phyloP scores from a whole-genome alignment of 2,888 invertebrate species.

The Rosalia funebris region DNA sequence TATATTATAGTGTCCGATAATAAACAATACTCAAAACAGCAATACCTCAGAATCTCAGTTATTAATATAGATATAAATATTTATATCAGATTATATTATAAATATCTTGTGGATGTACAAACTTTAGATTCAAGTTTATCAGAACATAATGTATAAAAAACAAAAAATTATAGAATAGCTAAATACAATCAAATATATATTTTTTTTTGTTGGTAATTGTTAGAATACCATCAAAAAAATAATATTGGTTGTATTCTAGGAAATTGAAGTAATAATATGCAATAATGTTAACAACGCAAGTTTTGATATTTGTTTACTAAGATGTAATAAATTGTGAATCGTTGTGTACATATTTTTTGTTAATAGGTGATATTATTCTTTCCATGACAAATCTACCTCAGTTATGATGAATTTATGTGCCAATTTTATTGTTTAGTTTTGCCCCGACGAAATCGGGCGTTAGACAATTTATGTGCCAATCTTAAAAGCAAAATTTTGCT shows the following conservation, averaged over 20 bases:
- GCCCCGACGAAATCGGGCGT: slow-evolving; percentile 26
- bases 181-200: neutral
- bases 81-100: slow-evolving; percentile 62
- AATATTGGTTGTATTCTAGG: slow-evolving; percentile 27
- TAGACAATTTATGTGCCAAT: slow-evolving; percentile 44
- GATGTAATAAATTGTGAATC: slow-evolving; percentile 55
- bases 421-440: slow-evolving; percentile 48
- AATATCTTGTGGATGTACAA: slow-evolving; percentile 63
- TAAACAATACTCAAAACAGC: slow-evolving; percentile 62
- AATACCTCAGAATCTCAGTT: slow-evolving; percentile 66
- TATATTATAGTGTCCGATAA: slow-evolving; percentile 49
- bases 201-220: slow-evolving; percentile 39
- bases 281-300: slow-evolving; percentile 63
- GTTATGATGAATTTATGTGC: slow-evolving; percentile 57
- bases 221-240: slow-evolving; percentile 38
- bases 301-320: slow-evolving; percentile 61
- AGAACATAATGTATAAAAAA: slow-evolving; percentile 43
- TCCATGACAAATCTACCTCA: slow-evolving; percentile 64
- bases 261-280: slow-evolving; percentile 56
- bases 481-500: slow-evolving; percentile 37
- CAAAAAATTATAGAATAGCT: slow-evolving; percentile 31
- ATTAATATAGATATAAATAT: slow-evolving; percentile 61
- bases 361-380: slow-evolving; percentile 58
- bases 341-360: slow-evolving; percentile 58
- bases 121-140: slow-evolving; percentile 57